These are phyloP conservation scores for Macrotrachela quadricornifera DNA, from an alignment of 1,140 invertebrate species.

Conservation along the genomic window DNA sequence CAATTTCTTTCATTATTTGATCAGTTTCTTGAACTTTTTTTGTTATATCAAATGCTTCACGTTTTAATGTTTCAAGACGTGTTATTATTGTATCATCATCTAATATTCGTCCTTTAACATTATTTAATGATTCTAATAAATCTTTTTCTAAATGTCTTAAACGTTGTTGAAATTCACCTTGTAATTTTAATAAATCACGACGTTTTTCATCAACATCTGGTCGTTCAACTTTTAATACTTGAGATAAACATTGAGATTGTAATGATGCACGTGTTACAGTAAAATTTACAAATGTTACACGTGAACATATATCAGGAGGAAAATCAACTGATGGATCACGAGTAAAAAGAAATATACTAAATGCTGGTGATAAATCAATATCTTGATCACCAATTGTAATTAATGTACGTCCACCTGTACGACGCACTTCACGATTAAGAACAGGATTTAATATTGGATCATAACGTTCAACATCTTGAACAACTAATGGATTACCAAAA, in stretches of 20 bases:
- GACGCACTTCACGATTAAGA: conserved; percentile 74
- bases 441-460: conserved; percentile 97
- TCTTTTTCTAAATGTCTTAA: conserved; percentile 91
- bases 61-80: conserved; percentile 88
- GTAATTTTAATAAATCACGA: conserved; percentile 83
- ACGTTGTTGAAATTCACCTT: conserved; percentile 91
- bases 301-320: conserved; percentile 89
- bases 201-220: conserved; percentile 96
- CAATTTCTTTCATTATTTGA: conserved; percentile 82
- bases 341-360: conserved; percentile 93
- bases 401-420: conserved; percentile 83
- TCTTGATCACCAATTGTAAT: conserved; percentile 98
- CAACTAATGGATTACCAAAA: conserved; percentile 90
- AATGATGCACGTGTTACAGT: conserved; percentile 89
- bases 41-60: conserved; percentile 88
- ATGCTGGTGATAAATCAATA: conserved; percentile 95
- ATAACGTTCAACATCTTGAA: conserved; percentile 96
- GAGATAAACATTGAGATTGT: conserved; percentile 92
- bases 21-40: conserved; percentile 80
- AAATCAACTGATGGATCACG: conserved; percentile 94
- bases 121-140: conserved; percentile 80
- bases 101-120: conserved; percentile 91
- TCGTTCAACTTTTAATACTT: conserved; percentile 85
- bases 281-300: conserved; percentile 98
- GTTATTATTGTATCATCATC: conserved; percentile 94